Conservation (phyloP, 2,113 vertebrate genomes). For the Sinocyclocheilus grahami region DNA sequence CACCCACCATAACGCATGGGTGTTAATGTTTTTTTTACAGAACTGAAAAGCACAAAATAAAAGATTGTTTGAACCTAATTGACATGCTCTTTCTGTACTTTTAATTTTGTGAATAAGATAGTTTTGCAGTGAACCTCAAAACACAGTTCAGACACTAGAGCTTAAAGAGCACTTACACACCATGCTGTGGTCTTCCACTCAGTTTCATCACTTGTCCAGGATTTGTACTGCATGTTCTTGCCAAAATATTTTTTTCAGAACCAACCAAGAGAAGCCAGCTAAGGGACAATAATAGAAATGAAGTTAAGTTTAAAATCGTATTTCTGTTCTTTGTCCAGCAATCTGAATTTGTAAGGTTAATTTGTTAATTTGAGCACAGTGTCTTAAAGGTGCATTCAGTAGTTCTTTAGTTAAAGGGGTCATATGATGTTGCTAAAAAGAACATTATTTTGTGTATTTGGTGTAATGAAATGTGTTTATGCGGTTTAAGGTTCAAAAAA, state of each 20-base stretch:
- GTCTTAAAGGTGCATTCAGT: neutral
- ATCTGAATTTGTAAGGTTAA: constrained; percentile 30
- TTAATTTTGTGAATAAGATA: neutral
- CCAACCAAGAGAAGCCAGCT: constrained; percentile 8
- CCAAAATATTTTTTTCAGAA: constrained; percentile 8
- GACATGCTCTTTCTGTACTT: constrained; percentile 4
- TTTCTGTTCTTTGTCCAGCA: constrained; percentile 44
- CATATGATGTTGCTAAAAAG: too few species aligned
- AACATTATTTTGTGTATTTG: too few species aligned
- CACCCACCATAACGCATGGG: neutral
- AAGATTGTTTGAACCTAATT: neutral
- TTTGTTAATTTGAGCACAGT: neutral
- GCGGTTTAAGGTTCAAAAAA: too few species aligned
- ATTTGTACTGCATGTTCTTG: constrained; percentile 18
- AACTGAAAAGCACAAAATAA: neutral
- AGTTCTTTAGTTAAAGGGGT: neutral
- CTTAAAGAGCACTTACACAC: neutral
- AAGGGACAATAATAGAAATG: constrained; percentile 62
- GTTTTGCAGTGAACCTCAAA: neutral
- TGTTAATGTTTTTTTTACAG: constrained; percentile 14
- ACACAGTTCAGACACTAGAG: neutral
- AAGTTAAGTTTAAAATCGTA: constrained; percentile 62
- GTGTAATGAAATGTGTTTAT: too few species aligned
- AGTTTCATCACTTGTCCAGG: neutral
- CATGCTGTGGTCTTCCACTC: neutral